Evolutionary conservation across 2,797 vertebrate species (phyloP).

Genomic region (Catharus ustulatus): DNA sequence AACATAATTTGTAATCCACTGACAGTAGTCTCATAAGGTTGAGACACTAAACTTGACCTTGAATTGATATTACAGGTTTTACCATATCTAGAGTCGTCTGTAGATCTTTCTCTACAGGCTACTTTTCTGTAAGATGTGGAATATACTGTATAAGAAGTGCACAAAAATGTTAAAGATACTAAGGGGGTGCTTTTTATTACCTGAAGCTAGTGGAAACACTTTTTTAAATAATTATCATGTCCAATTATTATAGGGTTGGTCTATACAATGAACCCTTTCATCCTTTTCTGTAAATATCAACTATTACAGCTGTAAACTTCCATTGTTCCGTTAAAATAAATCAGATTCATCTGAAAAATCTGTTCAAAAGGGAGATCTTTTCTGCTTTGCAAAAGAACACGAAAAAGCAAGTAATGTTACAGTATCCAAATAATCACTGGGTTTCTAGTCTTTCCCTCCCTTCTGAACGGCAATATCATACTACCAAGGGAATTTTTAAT

Average conservation of each 20-base stretch:
- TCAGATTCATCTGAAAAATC: neutral
- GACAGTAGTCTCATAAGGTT: neutral
- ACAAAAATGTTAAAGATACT: neutral
- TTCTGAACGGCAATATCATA: neutral
- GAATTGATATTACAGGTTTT: neutral
- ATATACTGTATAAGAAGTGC: neutral
- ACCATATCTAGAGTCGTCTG: neutral
- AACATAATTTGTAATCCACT: neutral
- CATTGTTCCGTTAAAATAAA: neutral
- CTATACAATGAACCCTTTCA: neutral
- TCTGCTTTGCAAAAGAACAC: neutral
- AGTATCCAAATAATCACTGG: neutral
- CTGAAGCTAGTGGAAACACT: neutral
- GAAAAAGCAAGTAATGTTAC: neutral
- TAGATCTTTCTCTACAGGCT: neutral
- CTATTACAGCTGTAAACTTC: neutral
- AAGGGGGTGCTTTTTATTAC: neutral
- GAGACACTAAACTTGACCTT: neutral
- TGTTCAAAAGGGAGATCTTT: neutral
- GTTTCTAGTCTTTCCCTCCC: neutral
- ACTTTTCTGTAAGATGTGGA: neutral
- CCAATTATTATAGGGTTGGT: neutral
- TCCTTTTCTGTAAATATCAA: neutral
- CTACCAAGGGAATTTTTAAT: neutral
- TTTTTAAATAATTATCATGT: neutral